Evolutionary conservation across 2,888 invertebrate species (phyloP), one percentile per base, ranked within the genome.

Genomic region (Spisula solida): DNA sequence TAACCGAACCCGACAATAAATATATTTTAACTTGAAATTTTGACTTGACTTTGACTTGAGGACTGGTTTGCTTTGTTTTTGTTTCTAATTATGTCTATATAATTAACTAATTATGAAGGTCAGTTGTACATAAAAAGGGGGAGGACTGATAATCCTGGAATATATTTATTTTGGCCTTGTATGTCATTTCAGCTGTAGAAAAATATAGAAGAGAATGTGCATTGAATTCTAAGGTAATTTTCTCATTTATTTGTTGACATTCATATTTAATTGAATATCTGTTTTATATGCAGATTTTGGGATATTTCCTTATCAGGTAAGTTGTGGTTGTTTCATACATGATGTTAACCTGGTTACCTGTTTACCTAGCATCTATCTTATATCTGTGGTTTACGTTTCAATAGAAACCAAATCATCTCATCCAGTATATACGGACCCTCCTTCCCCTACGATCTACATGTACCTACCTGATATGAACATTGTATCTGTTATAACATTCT

Each of bases 181-280:
- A n/a, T 60, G 60, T 60, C 25, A 25, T 75, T 75, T 75, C 75
- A 75, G 75, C 75, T 75, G 34, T 75, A 2, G 75, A 75, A 75
- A 75, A 75, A 31, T 75, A 34, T 75, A 75, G 75, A 34, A 75
- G 34, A 34, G 25, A 18, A 10, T 75, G 75, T 18, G 5, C 75
- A 75, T 75, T 75, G 16, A 34, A 16, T 34, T 75, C 75, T 75
- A 34, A 75, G 75, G 75, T 75, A 75, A 75, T 75, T 75, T 34
- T 34, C 34, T 31, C 16, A 25, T 31, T 75, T 8, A 75, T 25
- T 75, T 75, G 31, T 34, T 25, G 8, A n/a, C 25, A 25, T 31
- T 34, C 16, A 75, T 75, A 25, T 31, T 31, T 75, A 18, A 18
- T 75, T 34, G 41, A 41, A 41, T 41, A 41, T 41, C n/a, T 75